A percentile compares a stretch with the other conserved stretches of the same genome.
Evolutionary conservation across 1,140 invertebrate species (phyloP).

Genomic region (Pachypsylla venusta): DNA sequence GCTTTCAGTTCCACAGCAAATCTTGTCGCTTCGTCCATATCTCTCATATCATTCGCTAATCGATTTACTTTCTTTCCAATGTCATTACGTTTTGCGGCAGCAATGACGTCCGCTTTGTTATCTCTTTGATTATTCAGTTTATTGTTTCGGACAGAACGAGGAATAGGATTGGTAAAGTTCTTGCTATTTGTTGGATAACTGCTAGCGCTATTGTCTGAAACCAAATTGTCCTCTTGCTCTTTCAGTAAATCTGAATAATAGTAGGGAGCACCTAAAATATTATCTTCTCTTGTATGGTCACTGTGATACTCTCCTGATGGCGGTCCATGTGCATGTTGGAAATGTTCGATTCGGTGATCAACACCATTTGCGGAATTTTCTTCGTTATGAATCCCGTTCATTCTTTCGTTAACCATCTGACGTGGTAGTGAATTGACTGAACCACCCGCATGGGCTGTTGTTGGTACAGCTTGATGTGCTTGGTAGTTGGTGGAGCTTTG

Average conservation of each 20-base stretch:
- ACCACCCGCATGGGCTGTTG: not conserved
- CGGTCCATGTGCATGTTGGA: not conserved
- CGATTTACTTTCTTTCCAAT: constrained; percentile 65
- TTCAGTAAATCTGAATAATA: constrained; percentile 66
- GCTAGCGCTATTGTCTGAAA: constrained; percentile 25
- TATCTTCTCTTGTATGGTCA: no score
- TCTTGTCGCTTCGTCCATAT: constrained; percentile 35
- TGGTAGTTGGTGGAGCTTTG: not conserved
- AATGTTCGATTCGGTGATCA: not conserved
- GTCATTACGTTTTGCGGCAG: constrained; percentile 48
- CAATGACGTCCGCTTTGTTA: constrained; percentile 27
- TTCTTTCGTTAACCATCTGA: constrained; percentile 5
- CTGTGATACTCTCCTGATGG: not conserved
- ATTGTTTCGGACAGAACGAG: not conserved
- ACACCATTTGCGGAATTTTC: not conserved
- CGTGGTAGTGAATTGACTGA: not conserved
- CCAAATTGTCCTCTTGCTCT: constrained; percentile 25
- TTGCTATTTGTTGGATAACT: constrained; percentile 4
- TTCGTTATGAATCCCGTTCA: no score
- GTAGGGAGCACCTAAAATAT: constrained; percentile 46
- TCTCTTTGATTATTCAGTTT: constrained; percentile 51
- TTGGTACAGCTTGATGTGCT: not conserved
- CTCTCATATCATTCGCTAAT: constrained; percentile 32
- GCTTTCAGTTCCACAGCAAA: constrained; percentile 45
- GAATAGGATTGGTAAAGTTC: constrained; percentile 9